phyloP scores from a whole-genome alignment of 2,113 vertebrate species.

The Gasterosteus aculeatus region DNA sequence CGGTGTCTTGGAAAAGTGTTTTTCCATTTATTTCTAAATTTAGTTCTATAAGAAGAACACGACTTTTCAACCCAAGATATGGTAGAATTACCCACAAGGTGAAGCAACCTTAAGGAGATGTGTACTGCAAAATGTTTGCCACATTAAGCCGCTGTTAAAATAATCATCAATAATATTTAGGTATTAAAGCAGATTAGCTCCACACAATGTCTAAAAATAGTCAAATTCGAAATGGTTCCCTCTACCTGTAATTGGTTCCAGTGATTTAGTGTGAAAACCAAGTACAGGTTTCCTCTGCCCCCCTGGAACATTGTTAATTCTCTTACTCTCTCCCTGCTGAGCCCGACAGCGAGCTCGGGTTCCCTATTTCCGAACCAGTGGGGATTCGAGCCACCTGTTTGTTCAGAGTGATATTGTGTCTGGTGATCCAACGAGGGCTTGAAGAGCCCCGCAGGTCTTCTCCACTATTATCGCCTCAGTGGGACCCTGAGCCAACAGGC shows the following conservation, averaged over 20 bases:
- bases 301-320: conserved; percentile 51
- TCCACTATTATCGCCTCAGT: conserved; percentile 60
- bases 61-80: background rate
- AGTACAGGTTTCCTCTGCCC: conserved; percentile 22
- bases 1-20: background rate
- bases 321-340: conserved; percentile 54
- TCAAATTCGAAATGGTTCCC: conserved; percentile 28
- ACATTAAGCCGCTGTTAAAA: background rate
- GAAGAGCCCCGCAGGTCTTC: conserved; percentile 27
- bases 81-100: background rate
- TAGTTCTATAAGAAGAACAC: background rate
- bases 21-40: background rate
- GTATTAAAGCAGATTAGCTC: background rate
- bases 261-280: conserved; percentile 22
- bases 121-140: background rate
- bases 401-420: conserved; percentile 34
- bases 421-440: conserved; percentile 33
- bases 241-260: background rate
- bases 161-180: background rate
- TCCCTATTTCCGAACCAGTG: conserved; percentile 63
- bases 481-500: conserved; percentile 23
- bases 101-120: background rate
- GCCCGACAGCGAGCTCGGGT: conserved; percentile 34
- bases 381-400: conserved; percentile 42
- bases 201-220: background rate